These are phyloP conservation scores for Athene noctua DNA, from an alignment of 2,113 vertebrate species.

Conservation along the genomic window DNA sequence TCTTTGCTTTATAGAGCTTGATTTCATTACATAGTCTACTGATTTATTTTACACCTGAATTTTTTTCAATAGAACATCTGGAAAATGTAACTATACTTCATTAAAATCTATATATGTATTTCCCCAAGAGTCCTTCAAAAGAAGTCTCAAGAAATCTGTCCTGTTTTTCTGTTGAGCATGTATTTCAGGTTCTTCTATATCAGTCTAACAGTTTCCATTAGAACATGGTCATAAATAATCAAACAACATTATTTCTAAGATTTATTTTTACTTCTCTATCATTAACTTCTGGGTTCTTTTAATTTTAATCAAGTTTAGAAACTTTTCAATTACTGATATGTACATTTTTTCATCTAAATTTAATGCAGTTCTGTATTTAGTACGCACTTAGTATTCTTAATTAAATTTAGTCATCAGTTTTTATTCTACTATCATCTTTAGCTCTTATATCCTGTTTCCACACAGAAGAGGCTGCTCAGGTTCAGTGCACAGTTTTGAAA, in stretches of 20 bases:
- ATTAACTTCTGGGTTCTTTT: not conserved
- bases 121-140: not conserved
- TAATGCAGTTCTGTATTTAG: not conserved
- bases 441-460: not conserved
- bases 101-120: not conserved
- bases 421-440: not conserved
- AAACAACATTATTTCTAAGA: not conserved
- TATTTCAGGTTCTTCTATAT: not conserved
- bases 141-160: not conserved
- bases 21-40: not conserved
- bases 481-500: not conserved
- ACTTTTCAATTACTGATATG: not conserved
- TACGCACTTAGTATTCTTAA: not conserved
- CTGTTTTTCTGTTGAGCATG: not conserved
- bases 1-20: not conserved
- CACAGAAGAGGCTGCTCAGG: not conserved
- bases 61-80: not conserved
- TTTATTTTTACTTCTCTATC: not conserved
- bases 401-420: not conserved
- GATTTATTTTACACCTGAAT: constrained; percentile 14
- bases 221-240: not conserved
- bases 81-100: not conserved
- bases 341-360: not conserved
- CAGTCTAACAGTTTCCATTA: not conserved
- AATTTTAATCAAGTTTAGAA: not conserved